phyloP scores from a whole-genome alignment of 2,888 invertebrate species.

The Blastobasis lacticolella region DNA sequence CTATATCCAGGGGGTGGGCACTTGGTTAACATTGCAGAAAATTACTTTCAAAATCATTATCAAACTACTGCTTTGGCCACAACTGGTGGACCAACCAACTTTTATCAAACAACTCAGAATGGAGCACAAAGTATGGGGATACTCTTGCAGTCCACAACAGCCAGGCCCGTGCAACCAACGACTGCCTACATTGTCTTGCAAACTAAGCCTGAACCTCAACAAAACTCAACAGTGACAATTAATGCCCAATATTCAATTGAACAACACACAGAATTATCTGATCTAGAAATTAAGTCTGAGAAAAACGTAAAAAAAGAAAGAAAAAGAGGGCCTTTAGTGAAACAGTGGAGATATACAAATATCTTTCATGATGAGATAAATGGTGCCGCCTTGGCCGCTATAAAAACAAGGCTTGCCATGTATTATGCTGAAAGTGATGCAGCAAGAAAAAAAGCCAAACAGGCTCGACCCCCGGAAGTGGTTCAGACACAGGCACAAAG shows the following conservation, averaged over 20 bases:
- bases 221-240: constrained; percentile 42
- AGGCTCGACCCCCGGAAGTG: constrained; percentile 43
- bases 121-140: constrained; percentile 61
- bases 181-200: constrained; percentile 62
- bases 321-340: constrained; percentile 62
- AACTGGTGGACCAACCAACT: constrained; percentile 47
- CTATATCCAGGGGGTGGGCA: constrained; percentile 64
- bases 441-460: constrained; percentile 62
- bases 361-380: constrained; percentile 74
- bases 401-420: constrained; percentile 68
- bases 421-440: constrained; percentile 70
- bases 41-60: constrained; percentile 68
- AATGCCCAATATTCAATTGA: constrained; percentile 10
- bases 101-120: constrained; percentile 56
- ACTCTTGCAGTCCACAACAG: constrained; percentile 50
- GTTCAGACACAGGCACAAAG: constrained; percentile 44
- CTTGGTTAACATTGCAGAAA: constrained; percentile 65
- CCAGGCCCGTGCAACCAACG: constrained; percentile 49
- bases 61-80: constrained; percentile 48
- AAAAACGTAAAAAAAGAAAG: constrained; percentile 59
- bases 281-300: constrained; percentile 25
- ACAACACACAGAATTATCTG: constrained; percentile 9
- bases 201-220: constrained; percentile 54
- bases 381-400: constrained; percentile 66
- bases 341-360: constrained; percentile 73